Evolutionary conservation across 2,888 invertebrate species (phyloP), one percentile per base, ranked within the genome.

Genomic region (Spodoptera picta): DNA sequence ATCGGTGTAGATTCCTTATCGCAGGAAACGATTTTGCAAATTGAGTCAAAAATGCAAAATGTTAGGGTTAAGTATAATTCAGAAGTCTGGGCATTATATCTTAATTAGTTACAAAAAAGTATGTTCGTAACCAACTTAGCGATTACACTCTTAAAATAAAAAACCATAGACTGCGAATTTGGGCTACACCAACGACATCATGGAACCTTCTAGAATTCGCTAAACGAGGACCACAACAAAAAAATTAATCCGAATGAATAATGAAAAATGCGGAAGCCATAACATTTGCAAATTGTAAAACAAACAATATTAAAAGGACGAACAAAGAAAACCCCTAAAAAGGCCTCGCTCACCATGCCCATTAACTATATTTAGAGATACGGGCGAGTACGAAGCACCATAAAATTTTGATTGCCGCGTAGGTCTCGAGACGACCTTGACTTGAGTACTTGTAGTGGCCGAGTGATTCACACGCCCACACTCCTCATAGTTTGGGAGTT

Each of bases 361-460:
- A 79, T 80, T 78, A 73, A 68, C 81, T 83, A 83, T 81, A 82
- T 82, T 79, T 76, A 83, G 82, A 77, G 65, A 65, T 72, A 69
- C 76, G 58, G 58, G 57, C 61, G 43, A 55, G 54, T 72, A 62
- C 63, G 68, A 70, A 70, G 77, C 66, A 65, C 75, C 65, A 80
- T 84, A 86, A 84, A 83, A 79, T 72, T 78, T 83, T 82, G 84
- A 86, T 83, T 80, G 75, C 75, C 69, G 83, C 80, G 83, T 84
- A 84, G 86, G 80, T 81, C 76, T 81, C 53, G 60, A 60, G 55
- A 75, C 68, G 85, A 82, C 87, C 87, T 87, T 86, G 81, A 54
- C 50, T 36, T 36, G 50, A 69, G 55, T 63, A 50, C 64, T 56
- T 46, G 53, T 51, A 55, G 42, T 59, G 65, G 69, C 61, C 58